Evolutionary conservation across 2,888 invertebrate species (phyloP).

Genomic region (Eupithecia tripunctaria): DNA sequence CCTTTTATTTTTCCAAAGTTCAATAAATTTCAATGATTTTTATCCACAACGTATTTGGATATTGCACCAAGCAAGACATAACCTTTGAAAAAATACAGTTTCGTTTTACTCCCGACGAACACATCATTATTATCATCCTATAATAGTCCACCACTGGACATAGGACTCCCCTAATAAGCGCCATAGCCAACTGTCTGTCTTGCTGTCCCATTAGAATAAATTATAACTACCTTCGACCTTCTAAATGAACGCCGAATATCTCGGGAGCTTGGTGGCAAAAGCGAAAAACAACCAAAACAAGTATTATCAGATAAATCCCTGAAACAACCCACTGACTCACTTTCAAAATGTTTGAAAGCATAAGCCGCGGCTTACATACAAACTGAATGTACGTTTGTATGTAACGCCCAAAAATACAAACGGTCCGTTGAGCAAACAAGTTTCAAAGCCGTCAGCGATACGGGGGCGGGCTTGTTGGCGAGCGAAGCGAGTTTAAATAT

Average conservation of each 20-base stretch:
- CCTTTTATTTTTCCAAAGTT: too few relatives aligned
- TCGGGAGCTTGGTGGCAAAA: not conserved
- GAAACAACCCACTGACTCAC: conserved; percentile 14
- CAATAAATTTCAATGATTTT: too few relatives aligned
- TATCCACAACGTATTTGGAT: too few relatives aligned
- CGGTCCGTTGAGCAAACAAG: conserved; percentile 52
- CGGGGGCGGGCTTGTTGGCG: conserved; percentile 10
- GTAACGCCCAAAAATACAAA: conserved; percentile 45
- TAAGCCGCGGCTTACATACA: conserved; percentile 36
- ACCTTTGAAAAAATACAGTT: too few relatives aligned
- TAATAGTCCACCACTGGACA: not conserved
- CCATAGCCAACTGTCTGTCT: not conserved
- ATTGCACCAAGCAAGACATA: too few relatives aligned
- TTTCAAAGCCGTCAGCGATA: conserved; percentile 50
- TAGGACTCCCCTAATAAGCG: not conserved
- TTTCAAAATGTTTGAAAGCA: conserved; percentile 36
- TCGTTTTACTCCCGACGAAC: too few relatives aligned
- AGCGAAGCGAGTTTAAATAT: conserved; percentile 34
- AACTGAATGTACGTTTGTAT: conserved; percentile 31
- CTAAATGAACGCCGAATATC: not conserved
- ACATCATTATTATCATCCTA: not conserved
- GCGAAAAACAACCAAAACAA: not conserved
- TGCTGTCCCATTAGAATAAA: not conserved
- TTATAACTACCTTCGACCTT: too few relatives aligned
- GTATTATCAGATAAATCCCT: conserved; percentile 3